Evolutionary conservation across 2,888 invertebrate genomes (phyloP), one percentile per base, ranked within the genome.

Genomic region (Dicycla oo): DNA sequence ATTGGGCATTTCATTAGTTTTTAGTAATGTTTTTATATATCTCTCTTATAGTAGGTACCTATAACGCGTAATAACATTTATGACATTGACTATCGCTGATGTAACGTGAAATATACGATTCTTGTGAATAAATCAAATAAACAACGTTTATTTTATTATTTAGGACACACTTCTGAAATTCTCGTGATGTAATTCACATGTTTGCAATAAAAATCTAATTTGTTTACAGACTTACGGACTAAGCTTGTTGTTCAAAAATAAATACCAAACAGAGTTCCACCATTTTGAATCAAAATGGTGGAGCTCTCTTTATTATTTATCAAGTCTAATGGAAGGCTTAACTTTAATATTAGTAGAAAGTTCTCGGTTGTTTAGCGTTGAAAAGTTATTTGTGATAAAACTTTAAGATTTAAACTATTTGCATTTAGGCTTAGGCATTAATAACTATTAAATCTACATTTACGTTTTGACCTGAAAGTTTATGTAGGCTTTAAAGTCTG

Each of bases 71-170:
- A 70, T 57, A 64, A 64, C 58, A 60, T 26, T 60, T 53, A 64
- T 79, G 80, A 79, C 54, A 43, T 58, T 3, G 15, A n/a, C 26
- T 47, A 23, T 69, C 30, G 20, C 53, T 51, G 64, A 80, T 57
- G 57, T 57, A 77, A 45, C 51, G 18, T 62, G 40, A 62, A 30
- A 66, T 54, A 58, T 54, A 62, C 47, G 18, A 47, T 78, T 82
- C 78, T 73, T 56, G 54, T 51, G 58, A 73, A 78, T 69, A 56
- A 63, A 73, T 47, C 54, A 18, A 73, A 75, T 75, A 69, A 74
- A 69, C 70, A 30, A 66, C 23, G 10, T 34, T 61, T 40, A 20
- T 63, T 81, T 69, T 60, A 56, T 66, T 69, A 54, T 61, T 78
- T 67, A 73, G 64, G 66, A 61, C 54, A 56, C 47, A n/a, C 40